phyloP scores from a whole-genome alignment of 2,113 vertebrate genomes.

The Pan paniscus region DNA sequence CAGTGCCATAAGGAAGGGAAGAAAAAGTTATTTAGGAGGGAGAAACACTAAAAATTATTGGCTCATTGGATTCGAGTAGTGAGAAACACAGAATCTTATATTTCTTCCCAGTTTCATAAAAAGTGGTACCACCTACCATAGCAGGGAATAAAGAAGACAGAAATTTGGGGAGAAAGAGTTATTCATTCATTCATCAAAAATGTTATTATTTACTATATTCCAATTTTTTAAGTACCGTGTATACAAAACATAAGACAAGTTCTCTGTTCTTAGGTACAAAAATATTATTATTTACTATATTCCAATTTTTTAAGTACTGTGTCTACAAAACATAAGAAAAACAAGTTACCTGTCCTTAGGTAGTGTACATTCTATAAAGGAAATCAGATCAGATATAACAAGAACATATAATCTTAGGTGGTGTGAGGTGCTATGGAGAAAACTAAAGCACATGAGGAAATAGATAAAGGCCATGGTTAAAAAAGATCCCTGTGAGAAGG shows the following conservation, averaged over 20 bases:
- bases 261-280: neutral
- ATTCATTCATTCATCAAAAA: neutral
- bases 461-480: neutral
- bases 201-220: neutral
- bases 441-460: neutral
- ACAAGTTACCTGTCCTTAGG: neutral
- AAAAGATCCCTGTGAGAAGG: neutral
- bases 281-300: neutral
- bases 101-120: neutral
- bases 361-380: neutral
- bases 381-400: neutral
- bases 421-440: neutral
- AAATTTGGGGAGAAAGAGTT: rapidly evolving
- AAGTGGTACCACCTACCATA: neutral
- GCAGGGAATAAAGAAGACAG: neutral
- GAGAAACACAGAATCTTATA: neutral
- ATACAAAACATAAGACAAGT: neutral
- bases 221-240: neutral
- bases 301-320: neutral
- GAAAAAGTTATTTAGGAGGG: neutral
- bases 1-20: rapidly evolving
- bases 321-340: neutral
- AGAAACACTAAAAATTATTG: neutral
- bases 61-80: neutral
- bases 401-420: neutral